Conservation (phyloP, 2,113 vertebrate genomes). For the Hemichromis elongatus region DNA sequence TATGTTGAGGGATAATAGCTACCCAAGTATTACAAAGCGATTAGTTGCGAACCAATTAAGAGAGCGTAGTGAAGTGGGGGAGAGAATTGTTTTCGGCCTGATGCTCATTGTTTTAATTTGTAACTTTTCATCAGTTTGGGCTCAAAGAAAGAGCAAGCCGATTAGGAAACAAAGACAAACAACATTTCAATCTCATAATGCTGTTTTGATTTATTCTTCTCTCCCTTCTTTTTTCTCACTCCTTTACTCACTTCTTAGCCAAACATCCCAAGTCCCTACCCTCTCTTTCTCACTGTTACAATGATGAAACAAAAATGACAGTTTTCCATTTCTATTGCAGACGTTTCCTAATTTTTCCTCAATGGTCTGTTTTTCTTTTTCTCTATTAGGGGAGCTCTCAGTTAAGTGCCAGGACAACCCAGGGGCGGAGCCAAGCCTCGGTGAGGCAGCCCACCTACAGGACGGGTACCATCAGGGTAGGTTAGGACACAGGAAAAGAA, state of each 20-base stretch:
- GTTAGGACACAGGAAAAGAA: background rate
- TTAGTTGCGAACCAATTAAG: background rate
- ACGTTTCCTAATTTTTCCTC: background rate
- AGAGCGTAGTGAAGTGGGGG: background rate
- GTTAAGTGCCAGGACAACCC: background rate
- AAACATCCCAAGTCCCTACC: background rate
- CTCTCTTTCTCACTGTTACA: background rate
- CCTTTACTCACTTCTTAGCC: background rate
- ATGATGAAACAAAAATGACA: background rate
- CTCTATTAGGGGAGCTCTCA: background rate
- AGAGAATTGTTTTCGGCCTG: background rate
- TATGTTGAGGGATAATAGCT: background rate
- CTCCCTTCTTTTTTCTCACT: background rate
- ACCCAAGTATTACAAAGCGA: background rate
- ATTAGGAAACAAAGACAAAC: background rate
- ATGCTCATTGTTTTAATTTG: background rate
- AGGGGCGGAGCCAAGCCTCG: slow-evolving; percentile 13
- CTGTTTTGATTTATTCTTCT: background rate
- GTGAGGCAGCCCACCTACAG: background rate
- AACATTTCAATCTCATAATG: background rate
- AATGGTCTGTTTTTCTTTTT: background rate
- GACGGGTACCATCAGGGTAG: background rate
- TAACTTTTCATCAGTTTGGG: background rate
- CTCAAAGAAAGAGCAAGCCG: background rate
- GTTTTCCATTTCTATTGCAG: background rate